These are phyloP conservation scores for Rhodeus uyekii DNA, from an alignment of 2,797 vertebrate species.

Conservation along the genomic window DNA sequence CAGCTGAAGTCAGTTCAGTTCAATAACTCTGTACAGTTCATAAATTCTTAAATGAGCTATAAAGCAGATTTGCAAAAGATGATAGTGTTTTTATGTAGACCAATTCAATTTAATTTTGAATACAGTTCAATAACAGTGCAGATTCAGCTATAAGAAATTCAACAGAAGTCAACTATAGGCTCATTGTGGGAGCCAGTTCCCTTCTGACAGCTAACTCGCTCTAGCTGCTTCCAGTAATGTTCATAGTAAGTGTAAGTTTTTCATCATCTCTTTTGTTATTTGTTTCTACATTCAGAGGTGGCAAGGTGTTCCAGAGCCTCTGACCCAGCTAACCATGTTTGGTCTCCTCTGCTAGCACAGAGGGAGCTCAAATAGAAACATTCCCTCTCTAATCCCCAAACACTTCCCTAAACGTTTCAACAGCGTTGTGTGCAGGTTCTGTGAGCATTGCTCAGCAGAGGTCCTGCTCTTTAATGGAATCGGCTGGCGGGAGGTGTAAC, in stretches of 20 bases:
- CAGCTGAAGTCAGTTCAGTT: too few relatives aligned
- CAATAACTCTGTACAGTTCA: too few relatives aligned
- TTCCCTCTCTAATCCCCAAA: slow-evolving; percentile 43
- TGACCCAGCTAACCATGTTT: slow-evolving; percentile 53
- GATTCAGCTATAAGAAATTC: too few relatives aligned
- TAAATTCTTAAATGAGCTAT: too few relatives aligned
- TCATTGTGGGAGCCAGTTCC: not conserved
- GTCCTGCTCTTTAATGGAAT: slow-evolving; percentile 47
- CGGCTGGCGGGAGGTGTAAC: slow-evolving; percentile 35
- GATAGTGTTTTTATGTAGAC: too few relatives aligned
- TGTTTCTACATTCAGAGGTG: slow-evolving; percentile 44
- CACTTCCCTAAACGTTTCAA: slow-evolving; percentile 35
- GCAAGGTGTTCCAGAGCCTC: slow-evolving; percentile 27
- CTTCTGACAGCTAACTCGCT: not conserved
- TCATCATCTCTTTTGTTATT: slow-evolving; percentile 44
- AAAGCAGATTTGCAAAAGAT: too few relatives aligned
- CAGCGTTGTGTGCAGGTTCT: slow-evolving; percentile 22
- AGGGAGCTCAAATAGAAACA: slow-evolving; percentile 46
- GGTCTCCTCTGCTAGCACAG: slow-evolving; percentile 25
- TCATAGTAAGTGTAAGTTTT: slow-evolving; percentile 32
- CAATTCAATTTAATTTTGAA: too few relatives aligned
- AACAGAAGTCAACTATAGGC: too few relatives aligned
- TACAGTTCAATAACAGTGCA: too few relatives aligned
- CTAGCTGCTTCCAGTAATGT: slow-evolving; percentile 22
- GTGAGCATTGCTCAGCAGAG: slow-evolving; percentile 25